phyloP scores from a whole-genome alignment of 2,113 vertebrate genomes.

The Uropsilus gracilis region DNA sequence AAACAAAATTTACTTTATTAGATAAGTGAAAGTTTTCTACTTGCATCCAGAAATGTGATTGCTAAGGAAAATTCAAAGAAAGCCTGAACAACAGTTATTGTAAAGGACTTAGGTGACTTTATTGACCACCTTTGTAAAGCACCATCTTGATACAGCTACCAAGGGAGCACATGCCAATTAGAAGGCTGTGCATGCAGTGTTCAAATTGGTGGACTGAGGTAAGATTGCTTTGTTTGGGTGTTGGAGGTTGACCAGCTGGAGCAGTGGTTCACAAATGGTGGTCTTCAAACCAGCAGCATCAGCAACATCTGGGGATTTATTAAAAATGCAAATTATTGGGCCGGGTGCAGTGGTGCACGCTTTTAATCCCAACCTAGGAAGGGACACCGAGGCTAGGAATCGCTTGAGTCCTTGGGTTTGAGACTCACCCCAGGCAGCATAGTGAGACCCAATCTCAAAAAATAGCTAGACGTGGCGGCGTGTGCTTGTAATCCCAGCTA shows the following conservation, averaged over 20 bases:
- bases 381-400: too few species aligned
- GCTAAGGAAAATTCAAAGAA: neutral
- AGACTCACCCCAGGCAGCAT: too few species aligned
- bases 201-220: neutral
- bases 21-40: neutral
- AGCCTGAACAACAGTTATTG: neutral
- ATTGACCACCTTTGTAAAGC: neutral
- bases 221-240: neutral
- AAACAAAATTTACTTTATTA: conserved; percentile 2
- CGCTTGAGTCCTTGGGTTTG: too few species aligned
- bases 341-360: too few species aligned
- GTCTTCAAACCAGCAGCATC: neutral
- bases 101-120: neutral
- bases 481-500: too few species aligned
- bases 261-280: neutral
- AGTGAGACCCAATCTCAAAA: too few species aligned
- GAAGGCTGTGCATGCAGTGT: neutral
- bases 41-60: neutral
- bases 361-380: too few species aligned
- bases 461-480: too few species aligned
- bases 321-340: neutral
- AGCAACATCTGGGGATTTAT: neutral
- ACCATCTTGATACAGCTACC: neutral
- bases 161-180: neutral
- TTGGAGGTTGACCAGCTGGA: neutral